A percentile compares a stretch with the other conserved stretches of the same genome.
Evolutionary conservation across 1,140 invertebrate genomes (phyloP).

Genomic region (Elysia chlorotica): DNA sequence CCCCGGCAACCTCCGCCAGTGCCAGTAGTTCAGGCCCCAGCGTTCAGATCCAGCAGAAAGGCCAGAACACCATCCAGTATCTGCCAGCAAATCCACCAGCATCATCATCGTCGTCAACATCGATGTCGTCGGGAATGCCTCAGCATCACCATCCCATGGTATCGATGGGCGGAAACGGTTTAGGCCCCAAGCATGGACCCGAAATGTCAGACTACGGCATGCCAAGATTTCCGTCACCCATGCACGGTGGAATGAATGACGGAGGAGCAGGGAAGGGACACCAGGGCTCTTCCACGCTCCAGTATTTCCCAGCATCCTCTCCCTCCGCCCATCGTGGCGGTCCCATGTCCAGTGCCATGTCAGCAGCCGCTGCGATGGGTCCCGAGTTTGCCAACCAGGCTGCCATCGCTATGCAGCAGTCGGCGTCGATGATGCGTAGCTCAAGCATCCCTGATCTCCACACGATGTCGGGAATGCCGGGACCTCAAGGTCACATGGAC

Average conservation of each 20-base stretch:
- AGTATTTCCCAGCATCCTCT: constrained; percentile 43
- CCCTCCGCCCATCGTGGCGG: constrained; percentile 28
- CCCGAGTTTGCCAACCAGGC: constrained; percentile 42
- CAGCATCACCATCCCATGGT: constrained; percentile 37
- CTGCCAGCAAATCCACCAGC: constrained; percentile 74
- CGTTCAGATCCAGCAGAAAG: constrained; percentile 85
- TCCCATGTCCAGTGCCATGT: constrained; percentile 30
- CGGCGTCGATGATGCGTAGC: constrained; percentile 43
- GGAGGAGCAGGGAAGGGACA: constrained; percentile 78
- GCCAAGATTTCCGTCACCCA: constrained; percentile 75
- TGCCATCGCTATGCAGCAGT: constrained; percentile 41
- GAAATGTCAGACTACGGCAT: constrained; percentile 92
- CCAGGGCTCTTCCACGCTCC: constrained; percentile 65
- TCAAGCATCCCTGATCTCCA: constrained; percentile 37
- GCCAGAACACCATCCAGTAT: constrained; percentile 97
- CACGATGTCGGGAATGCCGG: constrained; percentile 11
- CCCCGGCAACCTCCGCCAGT: constrained; percentile 38
- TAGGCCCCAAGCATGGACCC: constrained; percentile 79
- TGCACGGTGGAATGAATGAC: no score
- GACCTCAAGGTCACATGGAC: constrained; percentile 1
- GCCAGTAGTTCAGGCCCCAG: constrained; percentile 62
- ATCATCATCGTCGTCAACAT: no score
- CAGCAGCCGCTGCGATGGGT: constrained; percentile 52
- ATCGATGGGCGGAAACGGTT: constrained; percentile 31
- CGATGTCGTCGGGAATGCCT: no score